Percentiles rank a stretch among this genome's conserved stretches.
Evolutionary conservation across 2,797 vertebrate species (phyloP).

Genomic region (Phylloscopus collybita): DNA sequence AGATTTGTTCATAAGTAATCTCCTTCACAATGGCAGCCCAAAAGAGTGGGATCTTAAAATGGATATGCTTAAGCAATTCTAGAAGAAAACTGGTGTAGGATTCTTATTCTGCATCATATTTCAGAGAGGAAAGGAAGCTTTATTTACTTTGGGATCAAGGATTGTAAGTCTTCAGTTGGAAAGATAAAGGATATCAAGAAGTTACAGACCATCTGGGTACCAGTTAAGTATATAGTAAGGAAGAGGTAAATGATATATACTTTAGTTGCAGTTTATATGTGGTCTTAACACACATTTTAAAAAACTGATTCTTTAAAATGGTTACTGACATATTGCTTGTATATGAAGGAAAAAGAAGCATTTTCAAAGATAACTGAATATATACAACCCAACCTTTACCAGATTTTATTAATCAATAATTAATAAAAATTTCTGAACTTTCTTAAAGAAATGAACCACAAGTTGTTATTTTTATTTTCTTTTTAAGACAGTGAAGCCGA

Average conservation of each 20-base stretch:
- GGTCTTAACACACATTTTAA: neutral
- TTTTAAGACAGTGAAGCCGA: neutral
- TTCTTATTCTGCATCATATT: neutral
- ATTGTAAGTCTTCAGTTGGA: neutral
- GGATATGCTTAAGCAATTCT: neutral
- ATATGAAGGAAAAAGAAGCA: neutral
- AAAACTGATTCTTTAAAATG: neutral
- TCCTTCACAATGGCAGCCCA: neutral
- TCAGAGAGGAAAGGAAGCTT: neutral
- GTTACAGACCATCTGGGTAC: neutral
- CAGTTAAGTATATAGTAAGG: neutral
- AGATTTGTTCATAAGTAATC: neutral
- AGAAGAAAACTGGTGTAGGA: neutral
- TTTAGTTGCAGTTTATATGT: neutral
- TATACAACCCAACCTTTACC: neutral
- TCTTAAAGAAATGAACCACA: neutral
- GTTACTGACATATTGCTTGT: neutral
- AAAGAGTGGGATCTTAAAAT: neutral
- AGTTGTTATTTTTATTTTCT: neutral
- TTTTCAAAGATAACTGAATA: neutral
- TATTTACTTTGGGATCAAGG: neutral
- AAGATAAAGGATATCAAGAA: neutral
- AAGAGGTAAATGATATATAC: neutral
- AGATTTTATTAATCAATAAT: neutral
- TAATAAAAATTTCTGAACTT: neutral